Evolutionary conservation across 2,113 vertebrate genomes (phyloP).

Genomic region (Dolichotis patagonum): DNA sequence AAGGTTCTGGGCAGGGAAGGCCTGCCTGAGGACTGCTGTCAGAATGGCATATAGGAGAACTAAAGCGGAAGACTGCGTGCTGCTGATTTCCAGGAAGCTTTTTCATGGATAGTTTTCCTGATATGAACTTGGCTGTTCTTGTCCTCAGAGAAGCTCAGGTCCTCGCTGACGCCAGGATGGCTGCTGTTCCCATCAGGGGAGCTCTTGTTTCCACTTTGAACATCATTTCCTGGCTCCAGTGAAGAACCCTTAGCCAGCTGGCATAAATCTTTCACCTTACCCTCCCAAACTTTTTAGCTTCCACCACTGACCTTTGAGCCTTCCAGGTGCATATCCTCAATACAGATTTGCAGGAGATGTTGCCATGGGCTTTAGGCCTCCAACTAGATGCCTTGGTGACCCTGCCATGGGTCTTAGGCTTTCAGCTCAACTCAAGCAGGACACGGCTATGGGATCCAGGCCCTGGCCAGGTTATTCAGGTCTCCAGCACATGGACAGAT

Average conservation of each 20-base stretch:
- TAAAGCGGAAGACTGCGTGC: not conserved
- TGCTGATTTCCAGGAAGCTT: not conserved
- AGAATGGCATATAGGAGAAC: not conserved
- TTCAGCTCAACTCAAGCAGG: not conserved
- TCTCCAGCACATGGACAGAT: not conserved
- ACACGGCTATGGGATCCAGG: not conserved
- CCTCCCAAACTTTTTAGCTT: not conserved
- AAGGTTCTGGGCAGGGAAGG: not conserved
- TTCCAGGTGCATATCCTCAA: not conserved
- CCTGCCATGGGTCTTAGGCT: not conserved
- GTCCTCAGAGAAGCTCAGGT: not conserved
- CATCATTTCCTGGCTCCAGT: not conserved
- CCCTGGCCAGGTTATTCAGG: not conserved
- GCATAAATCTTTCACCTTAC: not conserved
- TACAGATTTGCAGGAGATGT: not conserved
- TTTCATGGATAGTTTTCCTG: not conserved
- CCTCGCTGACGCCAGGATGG: not conserved
- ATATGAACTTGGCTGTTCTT: not conserved
- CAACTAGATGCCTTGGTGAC: not conserved
- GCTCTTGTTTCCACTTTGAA: not conserved
- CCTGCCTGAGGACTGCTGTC: not conserved
- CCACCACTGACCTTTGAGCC: not conserved
- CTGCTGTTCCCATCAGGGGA: not conserved
- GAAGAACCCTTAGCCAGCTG: not conserved
- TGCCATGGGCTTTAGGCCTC: not conserved